Conservation (phyloP, 2,888 invertebrate genomes). For the Drosophila borealis region DNA sequence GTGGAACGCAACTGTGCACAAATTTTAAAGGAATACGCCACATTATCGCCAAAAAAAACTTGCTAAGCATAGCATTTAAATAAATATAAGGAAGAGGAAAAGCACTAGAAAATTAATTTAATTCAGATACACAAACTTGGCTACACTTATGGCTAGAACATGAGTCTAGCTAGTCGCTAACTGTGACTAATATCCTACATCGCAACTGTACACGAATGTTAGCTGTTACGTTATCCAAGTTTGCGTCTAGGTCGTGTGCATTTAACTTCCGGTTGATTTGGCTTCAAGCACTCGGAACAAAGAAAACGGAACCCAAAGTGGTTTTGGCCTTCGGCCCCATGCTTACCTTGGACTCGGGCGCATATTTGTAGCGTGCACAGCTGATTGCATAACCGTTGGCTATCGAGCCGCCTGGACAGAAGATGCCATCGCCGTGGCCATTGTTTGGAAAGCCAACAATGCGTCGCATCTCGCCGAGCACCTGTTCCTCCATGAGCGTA, state of each 20-base stretch:
- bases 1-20: conserved; percentile 12
- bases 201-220: conserved; percentile 19
- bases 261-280: conserved; percentile 50
- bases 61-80: too few species aligned
- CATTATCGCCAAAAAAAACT: too few species aligned
- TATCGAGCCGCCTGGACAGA: conserved; percentile 95
- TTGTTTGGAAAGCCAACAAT: conserved; percentile 91
- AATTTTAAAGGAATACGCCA: neutral
- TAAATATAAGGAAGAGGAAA: too few species aligned
- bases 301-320: conserved; percentile 24
- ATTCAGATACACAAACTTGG: neutral
- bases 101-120: too few species aligned
- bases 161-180: neutral
- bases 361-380: conserved; percentile 90
- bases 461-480: conserved; percentile 91
- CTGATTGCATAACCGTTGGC: conserved; percentile 97
- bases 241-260: conserved; percentile 37
- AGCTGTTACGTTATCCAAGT: conserved; percentile 23
- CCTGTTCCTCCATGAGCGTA: conserved; percentile 93
- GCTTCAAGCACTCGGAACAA: conserved; percentile 21
- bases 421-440: conserved; percentile 92
- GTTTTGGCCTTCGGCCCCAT: conserved; percentile 43
- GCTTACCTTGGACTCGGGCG: conserved; percentile 91
- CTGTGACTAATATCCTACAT: conserved; percentile 4
- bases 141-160: conserved; percentile 6